phyloP scores from a whole-genome alignment of 2,888 invertebrate species.

The Ferrisia virgata region DNA sequence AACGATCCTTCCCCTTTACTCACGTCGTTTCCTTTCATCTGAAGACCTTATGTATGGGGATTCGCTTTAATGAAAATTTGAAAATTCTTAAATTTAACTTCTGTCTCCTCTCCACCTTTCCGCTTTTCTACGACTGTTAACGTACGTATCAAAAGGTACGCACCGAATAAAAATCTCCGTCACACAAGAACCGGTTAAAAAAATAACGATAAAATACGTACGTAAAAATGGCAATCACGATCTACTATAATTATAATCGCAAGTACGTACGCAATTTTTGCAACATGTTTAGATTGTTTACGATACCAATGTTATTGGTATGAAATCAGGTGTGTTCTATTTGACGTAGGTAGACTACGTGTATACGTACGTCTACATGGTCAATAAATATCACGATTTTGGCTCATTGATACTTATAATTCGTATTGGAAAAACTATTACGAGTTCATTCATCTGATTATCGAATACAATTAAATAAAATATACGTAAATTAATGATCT shows the following conservation, averaged over 20 bases:
- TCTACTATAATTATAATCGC: no score
- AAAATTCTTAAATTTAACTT: no score
- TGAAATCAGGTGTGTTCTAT: background rate
- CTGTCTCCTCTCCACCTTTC: no score
- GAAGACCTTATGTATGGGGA: no score
- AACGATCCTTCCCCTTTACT: no score
- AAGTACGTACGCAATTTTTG: background rate
- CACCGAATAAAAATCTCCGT: background rate
- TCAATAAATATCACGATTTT: background rate
- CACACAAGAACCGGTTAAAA: background rate
- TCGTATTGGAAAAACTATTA: background rate
- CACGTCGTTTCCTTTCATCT: no score
- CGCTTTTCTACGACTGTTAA: background rate
- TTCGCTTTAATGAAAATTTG: no score
- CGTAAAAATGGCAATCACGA: background rate
- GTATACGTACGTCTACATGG: no score
- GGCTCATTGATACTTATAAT: background rate
- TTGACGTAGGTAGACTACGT: background rate
- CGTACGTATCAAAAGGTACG: no score
- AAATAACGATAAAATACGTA: background rate
- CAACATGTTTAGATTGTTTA: background rate
- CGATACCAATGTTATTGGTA: no score
- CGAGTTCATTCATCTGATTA: background rate
- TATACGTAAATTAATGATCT: background rate
- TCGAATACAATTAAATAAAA: background rate